phyloP scores from a whole-genome alignment of 2,113 vertebrate species.

The Mormyrus lacerda region DNA sequence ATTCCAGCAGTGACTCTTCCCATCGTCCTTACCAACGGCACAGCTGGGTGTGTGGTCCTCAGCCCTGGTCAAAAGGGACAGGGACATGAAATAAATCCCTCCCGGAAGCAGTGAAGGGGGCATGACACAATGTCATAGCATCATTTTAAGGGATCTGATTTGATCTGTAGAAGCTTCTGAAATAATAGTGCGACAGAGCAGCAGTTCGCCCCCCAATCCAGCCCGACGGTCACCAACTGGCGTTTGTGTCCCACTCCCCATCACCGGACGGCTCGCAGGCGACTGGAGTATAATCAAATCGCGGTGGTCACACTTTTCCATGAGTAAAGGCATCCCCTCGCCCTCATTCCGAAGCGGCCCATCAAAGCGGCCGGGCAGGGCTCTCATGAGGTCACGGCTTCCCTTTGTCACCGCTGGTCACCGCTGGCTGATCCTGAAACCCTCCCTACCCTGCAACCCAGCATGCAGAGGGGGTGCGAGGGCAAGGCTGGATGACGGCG shows the following conservation, averaged over 20 bases:
- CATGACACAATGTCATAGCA: not conserved
- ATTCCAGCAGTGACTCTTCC: not conserved
- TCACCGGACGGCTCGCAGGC: not conserved
- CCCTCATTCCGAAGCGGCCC: not conserved
- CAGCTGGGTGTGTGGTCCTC: not conserved
- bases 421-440: not conserved
- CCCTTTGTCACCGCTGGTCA: not conserved
- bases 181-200: conserved; percentile 19
- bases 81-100: not conserved
- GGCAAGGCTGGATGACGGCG: not conserved
- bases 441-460: not conserved
- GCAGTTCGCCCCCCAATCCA: conserved; percentile 47
- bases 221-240: conserved; percentile 25
- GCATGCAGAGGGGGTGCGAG: not conserved
- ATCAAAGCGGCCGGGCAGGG: not conserved
- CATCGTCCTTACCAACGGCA: not conserved
- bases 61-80: not conserved
- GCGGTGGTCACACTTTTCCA: not conserved
- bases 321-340: not conserved
- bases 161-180: not conserved
- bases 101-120: not conserved
- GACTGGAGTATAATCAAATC: not conserved
- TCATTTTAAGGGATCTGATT: conserved; percentile 12
- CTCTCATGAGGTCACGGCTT: not conserved
- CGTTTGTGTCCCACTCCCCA: not conserved